Evolutionary conservation across 2,888 invertebrate species (phyloP).

Genomic region (Morpho achilles): DNA sequence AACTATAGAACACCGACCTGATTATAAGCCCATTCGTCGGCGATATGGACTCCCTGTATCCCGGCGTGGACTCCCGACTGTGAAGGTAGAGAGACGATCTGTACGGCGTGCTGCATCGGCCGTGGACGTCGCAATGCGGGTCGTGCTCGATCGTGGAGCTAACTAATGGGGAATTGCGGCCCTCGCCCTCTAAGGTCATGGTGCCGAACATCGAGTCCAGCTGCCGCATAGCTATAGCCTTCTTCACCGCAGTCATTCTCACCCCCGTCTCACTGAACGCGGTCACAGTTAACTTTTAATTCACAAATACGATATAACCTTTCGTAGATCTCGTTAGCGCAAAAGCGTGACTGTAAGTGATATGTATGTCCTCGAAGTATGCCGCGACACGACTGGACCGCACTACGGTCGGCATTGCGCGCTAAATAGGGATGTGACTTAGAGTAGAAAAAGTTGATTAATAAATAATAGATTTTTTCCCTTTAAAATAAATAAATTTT

Average conservation of each 20-base stretch:
- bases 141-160: slow-evolving; percentile 78
- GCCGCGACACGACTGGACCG: slow-evolving; percentile 73
- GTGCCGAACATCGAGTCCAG: slow-evolving; percentile 86
- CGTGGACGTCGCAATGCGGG: slow-evolving; percentile 86
- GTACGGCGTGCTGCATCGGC: slow-evolving; percentile 69
- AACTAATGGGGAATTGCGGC: slow-evolving; percentile 62
- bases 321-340: slow-evolving; percentile 25
- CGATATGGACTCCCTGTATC: slow-evolving; percentile 75
- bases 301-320: slow-evolving; percentile 37
- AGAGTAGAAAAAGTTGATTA: too few relatives aligned
- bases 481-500: too few relatives aligned
- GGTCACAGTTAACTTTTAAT: slow-evolving; percentile 37
- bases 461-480: too few relatives aligned
- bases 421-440: too few relatives aligned
- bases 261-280: slow-evolving; percentile 29
- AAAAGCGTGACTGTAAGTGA: slow-evolving; percentile 52
- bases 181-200: slow-evolving; percentile 78
- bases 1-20: slow-evolving; percentile 47
- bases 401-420: slow-evolving; percentile 64
- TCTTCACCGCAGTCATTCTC: slow-evolving; percentile 77
- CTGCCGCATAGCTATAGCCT: slow-evolving; percentile 83
- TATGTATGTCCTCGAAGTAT: slow-evolving; percentile 74
- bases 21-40: slow-evolving; percentile 70
- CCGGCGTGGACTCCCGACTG: slow-evolving; percentile 74
- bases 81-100: slow-evolving; percentile 69